Base-by-base conservation (phyloP, 2,797 vertebrate species). In the Anguilla megastoma region DNA sequence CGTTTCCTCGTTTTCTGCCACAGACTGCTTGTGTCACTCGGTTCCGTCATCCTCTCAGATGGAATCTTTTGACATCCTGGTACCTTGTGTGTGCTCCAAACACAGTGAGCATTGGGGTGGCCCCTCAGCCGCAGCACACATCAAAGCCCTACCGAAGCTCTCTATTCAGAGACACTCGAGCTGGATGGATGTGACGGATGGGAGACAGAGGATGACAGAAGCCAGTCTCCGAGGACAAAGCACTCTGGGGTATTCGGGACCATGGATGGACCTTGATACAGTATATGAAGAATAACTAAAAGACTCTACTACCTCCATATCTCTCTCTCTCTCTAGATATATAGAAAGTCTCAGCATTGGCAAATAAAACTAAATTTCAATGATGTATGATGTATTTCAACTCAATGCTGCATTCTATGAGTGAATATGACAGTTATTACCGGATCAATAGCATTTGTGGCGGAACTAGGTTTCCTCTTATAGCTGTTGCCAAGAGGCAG, bases 261-360 rank as follows among this genome's bases (percentile, higher is more conserved):
- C 79, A 82, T 48, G 41, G 45, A 10, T 4, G 8, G 7, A 21
- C 41, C 18, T 82, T 24, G 21, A 82, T 82, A 50, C 45, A 48
- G 6, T 82, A 69, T 3, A 87, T 8, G 21, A 33, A 82, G 88
- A 88, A 90, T n/a, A 58, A 45, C 41, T 45, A 45, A 45, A 45
- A 45, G 41, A 45, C 41, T 45, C 41, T 88, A 89, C 87, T 86
- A 50, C 63, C 18, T 16, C 84, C 92, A 83, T 69, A n/a, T 21
- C 85, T 69, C 71, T 21, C 45, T 89, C 10, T 60, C 21, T 33
- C 6, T 79, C 74, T 83, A 12, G 7, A 63, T 16, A 63, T 16
- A 63, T 16, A 24, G 16, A 63, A 5, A 24, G 50, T 52, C 58
- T 63, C 41, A 45, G 41, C 45, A 52, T 14, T 71, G 41, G 24